Percentiles rank a stretch among this genome's conserved stretches.
Evolutionary conservation across 2,113 vertebrate species (phyloP).

Genomic region (Archocentrus centrarchus): DNA sequence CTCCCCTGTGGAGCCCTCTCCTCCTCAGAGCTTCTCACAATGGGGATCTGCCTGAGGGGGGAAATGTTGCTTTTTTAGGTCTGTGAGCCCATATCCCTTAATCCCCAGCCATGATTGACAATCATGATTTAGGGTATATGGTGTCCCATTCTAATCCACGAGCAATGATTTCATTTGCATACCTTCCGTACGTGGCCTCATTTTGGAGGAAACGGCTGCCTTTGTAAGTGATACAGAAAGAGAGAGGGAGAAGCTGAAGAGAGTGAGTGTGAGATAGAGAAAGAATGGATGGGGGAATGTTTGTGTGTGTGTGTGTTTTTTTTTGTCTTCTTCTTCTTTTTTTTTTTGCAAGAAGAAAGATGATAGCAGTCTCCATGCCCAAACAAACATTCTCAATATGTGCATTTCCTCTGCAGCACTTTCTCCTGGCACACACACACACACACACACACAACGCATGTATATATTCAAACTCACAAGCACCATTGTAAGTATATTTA

Average conservation of each 20-base stretch:
- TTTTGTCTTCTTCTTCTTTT: constrained; percentile 50
- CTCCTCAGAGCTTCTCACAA: constrained; percentile 83
- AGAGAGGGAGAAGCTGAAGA: constrained; percentile 65
- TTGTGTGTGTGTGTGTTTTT: constrained; percentile 54
- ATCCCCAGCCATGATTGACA: constrained; percentile 99
- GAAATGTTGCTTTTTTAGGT: constrained; percentile 99
- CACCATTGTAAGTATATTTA: constrained; percentile 48
- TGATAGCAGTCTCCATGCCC: constrained; percentile 68
- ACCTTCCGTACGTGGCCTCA: constrained; percentile 95
- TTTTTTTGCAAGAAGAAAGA: constrained; percentile 72
- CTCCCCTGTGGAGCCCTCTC: constrained; percentile 83
- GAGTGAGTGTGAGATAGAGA: constrained; percentile 66
- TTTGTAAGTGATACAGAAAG: constrained; percentile 87
- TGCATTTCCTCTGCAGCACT: constrained; percentile 59
- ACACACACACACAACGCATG: constrained; percentile 42
- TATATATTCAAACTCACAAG: constrained; percentile 49
- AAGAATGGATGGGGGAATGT: constrained; percentile 78
- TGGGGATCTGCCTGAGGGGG: constrained; percentile 87
- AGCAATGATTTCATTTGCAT: constrained; percentile 99
- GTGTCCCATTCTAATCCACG: constrained; percentile 98
- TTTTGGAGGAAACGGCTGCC: constrained; percentile 84
- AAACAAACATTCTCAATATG: constrained; percentile 51
- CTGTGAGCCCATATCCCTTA: constrained; percentile 99
- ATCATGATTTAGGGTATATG: constrained; percentile 99
- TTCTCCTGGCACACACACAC: constrained; percentile 28